Conservation (phyloP, 2,888 invertebrate genomes). For the Cremastobaeus sp. region DNA sequence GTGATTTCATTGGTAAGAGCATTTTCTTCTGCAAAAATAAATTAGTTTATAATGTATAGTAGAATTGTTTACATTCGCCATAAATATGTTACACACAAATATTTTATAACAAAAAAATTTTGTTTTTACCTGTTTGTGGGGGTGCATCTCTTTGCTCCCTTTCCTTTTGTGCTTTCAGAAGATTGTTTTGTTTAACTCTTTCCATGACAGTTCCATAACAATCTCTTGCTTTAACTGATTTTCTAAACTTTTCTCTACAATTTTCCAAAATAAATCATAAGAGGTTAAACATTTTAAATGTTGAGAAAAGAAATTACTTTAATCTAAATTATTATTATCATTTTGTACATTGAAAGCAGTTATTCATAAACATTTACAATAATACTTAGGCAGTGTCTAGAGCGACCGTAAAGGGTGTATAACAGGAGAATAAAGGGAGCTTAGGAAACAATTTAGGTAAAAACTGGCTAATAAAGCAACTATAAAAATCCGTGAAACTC, state of each 20-base stretch:
- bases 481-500: too few relatives aligned
- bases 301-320: too few relatives aligned
- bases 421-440: too few relatives aligned
- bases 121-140: constrained; percentile 79
- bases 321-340: not conserved
- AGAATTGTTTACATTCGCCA: not conserved
- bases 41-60: constrained; percentile 71
- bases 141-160: constrained; percentile 70
- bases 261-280: too few relatives aligned
- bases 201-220: constrained; percentile 92
- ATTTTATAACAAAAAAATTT: constrained; percentile 84
- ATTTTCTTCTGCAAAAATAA: constrained; percentile 84
- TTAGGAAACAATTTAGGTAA: too few relatives aligned
- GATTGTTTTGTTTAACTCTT: constrained; percentile 84
- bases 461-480: too few relatives aligned
- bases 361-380: too few relatives aligned
- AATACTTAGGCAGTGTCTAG: too few relatives aligned
- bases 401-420: too few relatives aligned
- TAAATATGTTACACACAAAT: not conserved
- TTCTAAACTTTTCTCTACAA: constrained; percentile 86
- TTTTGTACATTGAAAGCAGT: not conserved
- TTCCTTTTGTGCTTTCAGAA: constrained; percentile 80
- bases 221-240: constrained; percentile 88
- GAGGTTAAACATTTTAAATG: not conserved
- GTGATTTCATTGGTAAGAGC: constrained; percentile 77